Evolutionary conservation across 2,113 vertebrate genomes (phyloP).

Genomic region (Thermophis baileyi): DNA sequence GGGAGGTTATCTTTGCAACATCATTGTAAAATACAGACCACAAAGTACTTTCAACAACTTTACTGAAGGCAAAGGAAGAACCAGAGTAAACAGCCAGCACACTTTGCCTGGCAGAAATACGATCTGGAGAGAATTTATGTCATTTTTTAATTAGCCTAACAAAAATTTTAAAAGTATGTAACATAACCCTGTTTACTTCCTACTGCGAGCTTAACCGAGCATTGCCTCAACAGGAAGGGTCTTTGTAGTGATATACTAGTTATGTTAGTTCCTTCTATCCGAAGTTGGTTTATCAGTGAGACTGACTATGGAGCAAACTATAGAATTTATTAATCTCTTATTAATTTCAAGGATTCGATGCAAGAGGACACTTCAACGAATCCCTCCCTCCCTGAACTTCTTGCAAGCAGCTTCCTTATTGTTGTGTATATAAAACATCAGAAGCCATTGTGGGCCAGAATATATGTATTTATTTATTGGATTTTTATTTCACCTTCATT

Average conservation of each 20-base stretch:
- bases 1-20: not conserved
- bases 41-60: not conserved
- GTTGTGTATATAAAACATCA: not conserved
- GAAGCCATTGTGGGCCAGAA: not conserved
- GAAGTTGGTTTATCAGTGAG: not conserved
- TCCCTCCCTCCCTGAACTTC: not conserved
- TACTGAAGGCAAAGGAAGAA: not conserved
- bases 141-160: constrained; percentile 6
- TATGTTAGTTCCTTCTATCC: not conserved
- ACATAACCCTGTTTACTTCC: not conserved
- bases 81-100: not conserved
- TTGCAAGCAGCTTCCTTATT: not conserved
- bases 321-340: not conserved
- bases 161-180: not conserved
- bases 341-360: not conserved
- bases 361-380: not conserved
- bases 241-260: not conserved
- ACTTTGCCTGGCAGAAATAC: not conserved
- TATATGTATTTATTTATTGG: not conserved
- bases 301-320: not conserved
- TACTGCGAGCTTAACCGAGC: not conserved
- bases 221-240: not conserved
- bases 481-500: not conserved
- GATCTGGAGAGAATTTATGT: not conserved
- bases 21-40: not conserved